Evolutionary conservation across 2,888 invertebrate species (phyloP).

Genomic region (Trissolcus japonicus): DNA sequence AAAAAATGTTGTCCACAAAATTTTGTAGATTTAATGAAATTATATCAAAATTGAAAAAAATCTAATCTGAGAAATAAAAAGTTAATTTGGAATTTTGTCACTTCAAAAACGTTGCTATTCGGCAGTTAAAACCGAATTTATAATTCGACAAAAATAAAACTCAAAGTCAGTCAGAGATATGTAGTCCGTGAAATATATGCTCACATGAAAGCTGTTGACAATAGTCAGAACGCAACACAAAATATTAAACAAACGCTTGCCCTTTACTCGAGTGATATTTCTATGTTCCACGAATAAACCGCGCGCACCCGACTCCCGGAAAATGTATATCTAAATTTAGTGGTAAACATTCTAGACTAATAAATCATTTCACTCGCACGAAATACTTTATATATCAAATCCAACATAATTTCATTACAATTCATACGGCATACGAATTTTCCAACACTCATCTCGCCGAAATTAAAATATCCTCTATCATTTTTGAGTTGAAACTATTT

Average conservation of each 20-base stretch:
- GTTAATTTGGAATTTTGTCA: too few relatives aligned
- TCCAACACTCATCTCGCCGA: too few relatives aligned
- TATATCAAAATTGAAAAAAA: too few relatives aligned
- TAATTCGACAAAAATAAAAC: too few relatives aligned
- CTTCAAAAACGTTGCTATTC: too few relatives aligned
- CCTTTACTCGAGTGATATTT: conserved; percentile 44
- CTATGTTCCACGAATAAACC: conserved; percentile 25
- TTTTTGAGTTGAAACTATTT: too few relatives aligned
- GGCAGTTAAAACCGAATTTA: too few relatives aligned
- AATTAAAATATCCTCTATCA: too few relatives aligned
- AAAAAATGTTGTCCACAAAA: too few relatives aligned
- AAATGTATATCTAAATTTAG: conserved; percentile 27
- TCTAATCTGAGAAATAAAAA: too few relatives aligned
- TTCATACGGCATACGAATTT: too few relatives aligned
- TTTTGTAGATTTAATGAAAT: too few relatives aligned
- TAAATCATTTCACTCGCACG: conserved; percentile 17
- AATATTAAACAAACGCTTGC: conserved; percentile 37
- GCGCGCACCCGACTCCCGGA: conserved; percentile 1
- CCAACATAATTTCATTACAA: conserved; percentile 1
- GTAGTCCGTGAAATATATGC: conserved; percentile 30
- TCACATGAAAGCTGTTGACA: conserved; percentile 25
- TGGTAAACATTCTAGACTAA: conserved; percentile 30
- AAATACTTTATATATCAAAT: conserved; percentile 22
- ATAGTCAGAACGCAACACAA: conserved; percentile 17
- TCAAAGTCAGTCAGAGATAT: neutral